Percentiles rank a stretch among this genome's conserved stretches.
These are phyloP conservation scores for Euphydryas editha DNA, from an alignment of 2,888 invertebrate species.

Conservation along the genomic window DNA sequence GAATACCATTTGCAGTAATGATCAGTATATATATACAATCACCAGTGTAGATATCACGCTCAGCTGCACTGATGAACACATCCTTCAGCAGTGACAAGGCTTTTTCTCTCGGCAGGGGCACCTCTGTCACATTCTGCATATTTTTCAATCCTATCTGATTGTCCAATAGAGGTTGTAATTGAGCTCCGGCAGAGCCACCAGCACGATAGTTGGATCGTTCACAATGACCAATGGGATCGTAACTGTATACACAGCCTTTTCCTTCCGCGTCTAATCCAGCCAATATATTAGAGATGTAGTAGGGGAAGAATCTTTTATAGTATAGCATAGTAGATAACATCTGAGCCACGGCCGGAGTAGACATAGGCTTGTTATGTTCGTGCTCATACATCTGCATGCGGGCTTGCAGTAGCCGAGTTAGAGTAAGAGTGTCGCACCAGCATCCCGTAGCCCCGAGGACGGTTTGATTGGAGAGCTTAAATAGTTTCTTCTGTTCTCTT, in stretches of 20 bases:
- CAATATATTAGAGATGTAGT: conserved; percentile 97
- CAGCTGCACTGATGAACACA: conserved; percentile 98
- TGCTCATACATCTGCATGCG: conserved; percentile 98
- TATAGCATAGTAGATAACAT: conserved; percentile 98
- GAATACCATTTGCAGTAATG: conserved; percentile 93
- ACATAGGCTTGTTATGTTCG: conserved; percentile 96
- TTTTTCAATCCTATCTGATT: conserved; percentile 97
- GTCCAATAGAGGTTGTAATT: conserved; percentile 97
- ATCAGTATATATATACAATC: conserved; percentile 94
- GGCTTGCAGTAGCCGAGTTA: conserved; percentile 92
- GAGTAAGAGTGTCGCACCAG: conserved; percentile 97
- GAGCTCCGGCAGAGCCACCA: conserved; percentile 94
- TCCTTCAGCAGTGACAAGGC: conserved; percentile 95
- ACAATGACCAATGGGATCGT: conserved; percentile 98
- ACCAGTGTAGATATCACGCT: conserved; percentile 98
- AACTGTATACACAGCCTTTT: conserved; percentile 97
- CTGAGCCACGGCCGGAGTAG: conserved; percentile 96
- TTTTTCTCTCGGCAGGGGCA: conserved; percentile 89
- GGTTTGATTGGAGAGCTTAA: conserved; percentile 90
- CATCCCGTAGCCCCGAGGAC: conserved; percentile 98
- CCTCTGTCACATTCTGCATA: conserved; percentile 87
- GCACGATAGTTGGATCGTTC: conserved; percentile 93
- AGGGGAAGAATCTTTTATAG: conserved; percentile 98
- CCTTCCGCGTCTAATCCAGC: conserved; percentile 97
- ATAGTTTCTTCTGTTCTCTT: conserved; percentile 94